Evolutionary conservation across 1,140 invertebrate genomes (phyloP), one percentile per base, ranked within the genome.

Genomic region (Delia radicum): DNA sequence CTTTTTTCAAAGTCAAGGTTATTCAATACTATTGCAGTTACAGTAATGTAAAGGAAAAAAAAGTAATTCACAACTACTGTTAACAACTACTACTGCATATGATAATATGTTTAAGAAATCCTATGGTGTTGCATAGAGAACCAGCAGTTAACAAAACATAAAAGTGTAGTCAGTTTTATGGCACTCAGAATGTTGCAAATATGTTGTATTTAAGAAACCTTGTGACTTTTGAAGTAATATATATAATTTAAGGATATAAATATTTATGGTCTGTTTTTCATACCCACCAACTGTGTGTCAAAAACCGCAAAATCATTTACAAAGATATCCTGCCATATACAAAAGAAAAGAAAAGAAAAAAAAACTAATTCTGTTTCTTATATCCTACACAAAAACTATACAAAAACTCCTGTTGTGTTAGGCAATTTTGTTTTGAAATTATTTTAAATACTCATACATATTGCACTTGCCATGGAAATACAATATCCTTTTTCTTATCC

Each of bases 11-110:
- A 55, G 48, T 55, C 48, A 55, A 55, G 48, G 48, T 55, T 55
- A 55, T 13, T 10, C 0, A 42, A 42, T 15, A 42, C n/a, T 55
- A 21, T n/a, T n/a, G n/a, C n/a, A n/a, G n/a, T n/a, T n/a, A n/a
- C n/a, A n/a, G n/a, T n/a, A n/a, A n/a, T n/a, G n/a, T n/a, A n/a
- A n/a, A n/a, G n/a, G n/a, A n/a, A n/a, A n/a, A n/a, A n/a, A n/a
- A n/a, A 37, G 65, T 69, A 69, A 69, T 37, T 69, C 65, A 69
- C 29, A 69, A 69, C 29, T 69, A 69, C 65, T 69, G 65, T 33
- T 24, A 15, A 4, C 29, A 69, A 69, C 62, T n/a, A 29, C 62
- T 65, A 27, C 62, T 29, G 27, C 6, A 29, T 26, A 65, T 29
- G 26, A 29, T 26, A 29, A n/a, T n/a, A n/a, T n/a, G n/a, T n/a